Percentiles rank a stretch among this genome's conserved stretches.
phyloP scores from a whole-genome alignment of 2,797 vertebrate genomes.

The Vespertilio murinus region DNA sequence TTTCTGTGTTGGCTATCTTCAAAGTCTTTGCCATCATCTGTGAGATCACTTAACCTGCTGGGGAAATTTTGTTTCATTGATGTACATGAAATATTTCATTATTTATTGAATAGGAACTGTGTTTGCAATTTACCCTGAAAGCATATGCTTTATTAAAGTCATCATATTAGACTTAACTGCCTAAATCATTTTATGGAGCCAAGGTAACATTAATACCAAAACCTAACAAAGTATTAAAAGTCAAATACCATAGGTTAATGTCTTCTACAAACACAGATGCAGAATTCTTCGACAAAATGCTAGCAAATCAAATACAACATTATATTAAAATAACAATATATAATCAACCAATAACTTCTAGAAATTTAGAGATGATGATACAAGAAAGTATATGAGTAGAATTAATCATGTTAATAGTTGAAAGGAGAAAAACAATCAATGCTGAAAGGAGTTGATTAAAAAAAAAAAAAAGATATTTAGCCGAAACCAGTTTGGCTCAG shows the following conservation, averaged over 20 bases:
- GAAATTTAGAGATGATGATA: slow-evolving; percentile 39
- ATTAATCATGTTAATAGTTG: slow-evolving; percentile 9
- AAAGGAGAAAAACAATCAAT: slow-evolving; percentile 7
- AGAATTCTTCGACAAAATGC: slow-evolving; percentile 40
- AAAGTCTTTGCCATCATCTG: neutral
- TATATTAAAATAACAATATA: neutral
- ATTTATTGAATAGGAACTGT: slow-evolving; percentile 58
- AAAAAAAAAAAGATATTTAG: slow-evolving; percentile 12
- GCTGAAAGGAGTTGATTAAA: slow-evolving; percentile 8
- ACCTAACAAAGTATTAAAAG: slow-evolving; percentile 33
- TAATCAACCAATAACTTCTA: neutral
- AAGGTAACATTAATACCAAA: slow-evolving; percentile 35
- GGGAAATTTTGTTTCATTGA: slow-evolving; percentile 27
- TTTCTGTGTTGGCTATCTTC: neutral
- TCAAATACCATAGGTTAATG: neutral
- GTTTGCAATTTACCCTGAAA: slow-evolving; percentile 53
- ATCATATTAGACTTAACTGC: slow-evolving; percentile 49
- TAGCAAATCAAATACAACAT: neutral
- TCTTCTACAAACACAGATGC: slow-evolving; percentile 31
- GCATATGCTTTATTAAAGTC: slow-evolving; percentile 60
- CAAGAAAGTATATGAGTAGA: neutral
- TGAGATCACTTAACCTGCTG: neutral
- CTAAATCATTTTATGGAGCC: slow-evolving; percentile 55
- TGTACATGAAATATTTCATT: slow-evolving; percentile 48
- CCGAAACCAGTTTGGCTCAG: too few species aligned